phyloP scores from a whole-genome alignment of 2,888 invertebrate species.

The Pyrgus malvae region DNA sequence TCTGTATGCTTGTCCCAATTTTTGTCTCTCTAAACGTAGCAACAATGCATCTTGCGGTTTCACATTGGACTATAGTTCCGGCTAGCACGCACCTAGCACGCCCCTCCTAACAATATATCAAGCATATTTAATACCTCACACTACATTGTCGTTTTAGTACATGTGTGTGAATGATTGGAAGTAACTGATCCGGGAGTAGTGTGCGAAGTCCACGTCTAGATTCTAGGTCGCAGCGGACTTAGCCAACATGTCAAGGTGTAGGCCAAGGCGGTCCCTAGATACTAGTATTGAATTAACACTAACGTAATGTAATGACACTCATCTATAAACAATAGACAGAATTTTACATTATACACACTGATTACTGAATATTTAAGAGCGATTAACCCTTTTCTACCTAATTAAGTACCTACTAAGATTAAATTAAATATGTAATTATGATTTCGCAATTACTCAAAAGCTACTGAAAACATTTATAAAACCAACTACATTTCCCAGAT shows the following conservation, averaged over 20 bases:
- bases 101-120: conserved; percentile 6
- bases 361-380: no score
- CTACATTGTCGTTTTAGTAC: conserved; percentile 1
- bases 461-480: no score
- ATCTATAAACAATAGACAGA: neutral
- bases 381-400: no score
- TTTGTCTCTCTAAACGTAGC: no score
- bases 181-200: conserved; percentile 2
- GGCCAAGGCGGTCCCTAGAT: neutral
- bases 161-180: neutral
- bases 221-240: neutral
- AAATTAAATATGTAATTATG: no score
- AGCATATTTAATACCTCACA: conserved; percentile 8
- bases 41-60: conserved; percentile 33
- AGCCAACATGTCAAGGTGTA: neutral
- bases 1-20: no score
- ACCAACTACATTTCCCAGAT: no score
- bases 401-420: no score
- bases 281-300: neutral
- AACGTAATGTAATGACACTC: neutral
- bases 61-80: conserved; percentile 46
- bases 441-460: no score
- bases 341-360: no score
- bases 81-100: conserved; percentile 40
- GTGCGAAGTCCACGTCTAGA: neutral